phyloP scores from a whole-genome alignment of 2,797 vertebrate genomes.

The Tiaroga cobitis region DNA sequence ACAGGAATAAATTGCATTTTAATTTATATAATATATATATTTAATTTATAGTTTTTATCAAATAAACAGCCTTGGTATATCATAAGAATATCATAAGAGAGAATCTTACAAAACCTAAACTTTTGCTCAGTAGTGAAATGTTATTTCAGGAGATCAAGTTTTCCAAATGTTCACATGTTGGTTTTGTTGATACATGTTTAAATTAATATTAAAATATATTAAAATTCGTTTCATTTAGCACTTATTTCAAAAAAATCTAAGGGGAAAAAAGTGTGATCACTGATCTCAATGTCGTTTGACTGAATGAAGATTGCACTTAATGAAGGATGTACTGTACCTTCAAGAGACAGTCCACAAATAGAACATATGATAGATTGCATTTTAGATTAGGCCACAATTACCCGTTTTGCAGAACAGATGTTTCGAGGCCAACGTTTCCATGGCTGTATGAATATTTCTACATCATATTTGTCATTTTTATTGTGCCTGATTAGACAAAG shows the following conservation, averaged over 20 bases:
- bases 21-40: too few relatives aligned
- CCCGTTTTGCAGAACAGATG: constrained; percentile 5
- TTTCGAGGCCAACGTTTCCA: neutral
- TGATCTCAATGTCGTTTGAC: neutral
- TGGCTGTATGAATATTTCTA: neutral
- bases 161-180: neutral
- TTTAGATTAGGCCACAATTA: neutral
- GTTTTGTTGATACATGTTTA: neutral
- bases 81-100: neutral
- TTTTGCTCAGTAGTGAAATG: too few relatives aligned
- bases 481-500: constrained; percentile 2
- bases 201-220: neutral
- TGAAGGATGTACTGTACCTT: neutral
- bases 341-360: neutral
- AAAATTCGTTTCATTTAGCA: neutral
- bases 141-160: neutral
- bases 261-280: neutral
- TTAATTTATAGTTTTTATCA: too few relatives aligned
- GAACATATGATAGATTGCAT: constrained; percentile 1
- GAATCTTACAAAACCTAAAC: too few relatives aligned
- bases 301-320: neutral
- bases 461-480: constrained; percentile 10
- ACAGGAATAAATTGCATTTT: neutral
- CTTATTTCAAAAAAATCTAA: neutral
- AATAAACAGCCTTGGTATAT: neutral